Evolutionary conservation across 2,888 invertebrate species (phyloP), one percentile per base, ranked within the genome.

Genomic region (Crossocerus cetratus): DNA sequence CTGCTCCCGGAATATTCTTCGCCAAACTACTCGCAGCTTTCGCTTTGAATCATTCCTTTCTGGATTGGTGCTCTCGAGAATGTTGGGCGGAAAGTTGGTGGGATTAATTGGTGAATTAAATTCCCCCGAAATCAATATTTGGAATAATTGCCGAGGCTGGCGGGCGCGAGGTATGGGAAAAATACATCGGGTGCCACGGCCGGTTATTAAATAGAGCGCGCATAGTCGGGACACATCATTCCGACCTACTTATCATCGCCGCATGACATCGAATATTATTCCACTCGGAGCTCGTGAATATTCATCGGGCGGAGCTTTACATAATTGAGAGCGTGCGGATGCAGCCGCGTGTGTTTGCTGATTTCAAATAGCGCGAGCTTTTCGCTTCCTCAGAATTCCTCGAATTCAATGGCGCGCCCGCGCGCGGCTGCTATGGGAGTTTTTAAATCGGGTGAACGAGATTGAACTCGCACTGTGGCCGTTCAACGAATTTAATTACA

Each of bases 231-330:
- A 32, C 32, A 11, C 32, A 32, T 32, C 32, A 32, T 32, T 11
- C 32, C 54, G 78, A 66, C 73, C 78, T 69, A 73, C 69, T 78
- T 73, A 66, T 73, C 68, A 63, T n/a, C 61, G 57, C 55, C 57
- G 55, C 69, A 65, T 55, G 74, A 66, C 65, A 62, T 67, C 44
- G 71, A 71, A 71, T 61, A 57, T 32, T 32, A 32, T 45, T 67
- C 67, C 59, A 57, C 43, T 66, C 61, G 57, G 53, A 58, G 53
- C 53, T 32, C 13, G 32, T 62, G 71, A 67, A 69, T 68, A 77
- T 73, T 76, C 64, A 67, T 76, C 64, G 68, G 72, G 72, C 58
- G 65, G 62, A 64, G 58, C 66, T 77, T 74, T 66, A 69, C 73
- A 74, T 72, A 69, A 76, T 72, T 72, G 60, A 62, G 64, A 65